A percentile compares a stretch with the other conserved stretches of the same genome.
Evolutionary conservation across 2,888 invertebrate species (phyloP).

Genomic region (Anthrax anthrax): DNA sequence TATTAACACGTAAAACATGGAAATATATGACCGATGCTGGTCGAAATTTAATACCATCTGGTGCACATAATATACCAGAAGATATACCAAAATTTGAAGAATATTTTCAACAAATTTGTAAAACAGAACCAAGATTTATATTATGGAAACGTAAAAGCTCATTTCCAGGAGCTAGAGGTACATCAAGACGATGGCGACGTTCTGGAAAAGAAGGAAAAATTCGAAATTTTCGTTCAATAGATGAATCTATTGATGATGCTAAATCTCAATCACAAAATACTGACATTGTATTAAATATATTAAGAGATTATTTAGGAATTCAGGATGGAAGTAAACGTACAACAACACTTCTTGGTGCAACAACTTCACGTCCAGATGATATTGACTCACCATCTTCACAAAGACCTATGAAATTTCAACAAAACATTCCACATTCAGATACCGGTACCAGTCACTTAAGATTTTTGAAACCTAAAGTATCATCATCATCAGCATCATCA

Average conservation of each 20-base stretch:
- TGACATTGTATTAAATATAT: conserved; percentile 22
- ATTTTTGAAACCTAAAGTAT: neutral
- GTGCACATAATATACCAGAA: conserved; percentile 53
- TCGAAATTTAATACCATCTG: conserved; percentile 71
- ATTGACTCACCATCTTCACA: conserved; percentile 26
- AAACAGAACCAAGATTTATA: conserved; percentile 60
- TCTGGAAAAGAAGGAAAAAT: conserved; percentile 18
- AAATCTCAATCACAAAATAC: conserved; percentile 12
- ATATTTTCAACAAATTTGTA: conserved; percentile 71
- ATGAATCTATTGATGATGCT: conserved; percentile 1
- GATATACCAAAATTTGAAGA: conserved; percentile 69
- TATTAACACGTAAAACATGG: conserved; percentile 79
- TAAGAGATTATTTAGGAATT: conserved; percentile 22
- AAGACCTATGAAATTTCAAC: conserved; percentile 14
- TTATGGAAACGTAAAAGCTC: conserved; percentile 66
- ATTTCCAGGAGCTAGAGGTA: conserved; percentile 51
- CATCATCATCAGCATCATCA: neutral
- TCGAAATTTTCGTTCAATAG: conserved; percentile 2
- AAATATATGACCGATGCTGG: conserved; percentile 87
- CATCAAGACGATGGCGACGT: conserved; percentile 16
- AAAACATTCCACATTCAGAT: neutral
- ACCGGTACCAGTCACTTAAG: neutral
- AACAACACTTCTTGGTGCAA: conserved; percentile 22
- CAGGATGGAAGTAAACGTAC: conserved; percentile 22
- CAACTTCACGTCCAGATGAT: conserved; percentile 26